Base-by-base conservation (phyloP, 2,797 vertebrate genomes). In the Rhabdophis nuchalis region DNA sequence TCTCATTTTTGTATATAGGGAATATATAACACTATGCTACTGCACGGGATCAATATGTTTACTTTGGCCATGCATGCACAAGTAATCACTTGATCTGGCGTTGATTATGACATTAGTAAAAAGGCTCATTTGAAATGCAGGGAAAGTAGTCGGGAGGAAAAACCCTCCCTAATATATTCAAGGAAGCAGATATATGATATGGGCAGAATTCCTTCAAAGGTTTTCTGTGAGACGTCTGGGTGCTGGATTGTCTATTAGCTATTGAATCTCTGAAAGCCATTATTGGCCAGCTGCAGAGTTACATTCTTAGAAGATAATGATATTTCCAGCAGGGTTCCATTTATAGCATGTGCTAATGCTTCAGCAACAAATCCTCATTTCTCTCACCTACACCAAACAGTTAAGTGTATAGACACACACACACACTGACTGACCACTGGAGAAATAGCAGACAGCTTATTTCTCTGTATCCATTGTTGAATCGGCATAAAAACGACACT, bases 261-360 rank as follows among this genome's bases (percentile, higher is more conserved):
- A n/a, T 54, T 90, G 13, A n/a, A 94, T 41, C 85, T 36, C 89
- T 85, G 90, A 85, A 87, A 89, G 58, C 89, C 93, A 92, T 58
- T 87, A 61, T 53, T 52, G 56, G 12, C 94, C 68, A 0, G 88
- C 18, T 0, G 5, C 57, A 87, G 20, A 89, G 50, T 2, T 88
- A 88, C 93, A 93, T 90, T 61, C 57, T 5, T 91, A 61, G 0
- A 90, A 68, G 46, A 82, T 56, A 91, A 92, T 0, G 4, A 20
- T 16, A 92, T 91, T 89, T 89, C 92, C 89, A 72, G 2, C 2
- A 85, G 29, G 64, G 1, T 8, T 23, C 32, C 92, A 92, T 61
- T 87, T 90, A 68, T 90, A 90, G 85, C 41, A 8, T 95, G 92
- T 90, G 92, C 27, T 2, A 46, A 82, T 32, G 9, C 20, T 58